Conservation (phyloP, 1,140 invertebrate genomes). For the Phthorimaea operculella region DNA sequence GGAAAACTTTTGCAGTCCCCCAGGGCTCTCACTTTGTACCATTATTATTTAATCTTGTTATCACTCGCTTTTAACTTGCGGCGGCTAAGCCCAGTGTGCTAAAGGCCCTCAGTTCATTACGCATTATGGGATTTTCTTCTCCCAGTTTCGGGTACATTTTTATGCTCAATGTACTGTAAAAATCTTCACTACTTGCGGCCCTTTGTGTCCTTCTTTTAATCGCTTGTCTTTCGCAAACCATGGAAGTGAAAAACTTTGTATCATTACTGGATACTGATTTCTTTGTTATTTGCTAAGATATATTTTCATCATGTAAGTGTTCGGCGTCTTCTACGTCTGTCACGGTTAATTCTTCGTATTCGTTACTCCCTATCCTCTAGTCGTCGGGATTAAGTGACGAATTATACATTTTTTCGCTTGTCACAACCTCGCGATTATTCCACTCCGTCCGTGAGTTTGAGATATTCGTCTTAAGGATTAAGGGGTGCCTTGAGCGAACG, state of each 20-base stretch:
- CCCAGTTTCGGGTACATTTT: constrained; percentile 19
- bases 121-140: constrained; percentile 24
- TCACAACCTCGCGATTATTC: constrained; percentile 57
- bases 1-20: neutral
- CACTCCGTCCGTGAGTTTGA: constrained; percentile 53
- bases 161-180: constrained; percentile 32
- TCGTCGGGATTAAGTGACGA: constrained; percentile 54
- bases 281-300: too few relatives aligned
- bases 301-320: neutral
- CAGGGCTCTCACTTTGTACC: neutral
- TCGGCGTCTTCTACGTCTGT: constrained; percentile 26
- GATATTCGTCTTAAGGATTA: constrained; percentile 63
- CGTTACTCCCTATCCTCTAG: constrained; percentile 42
- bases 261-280: too few relatives aligned
- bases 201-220: constrained; percentile 16
- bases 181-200: constrained; percentile 22
- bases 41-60: neutral
- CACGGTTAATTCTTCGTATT: constrained; percentile 49
- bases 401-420: constrained; percentile 59
- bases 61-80: constrained; percentile 1
- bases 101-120: constrained; percentile 30
- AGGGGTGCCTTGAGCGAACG: constrained; percentile 47
- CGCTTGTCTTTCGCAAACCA: constrained; percentile 13
- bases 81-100: neutral
- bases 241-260: neutral